A percentile compares a stretch with the other conserved stretches of the same genome.
phyloP scores from a whole-genome alignment of 1,140 invertebrate species.

The Rhopalosiphum padi region DNA sequence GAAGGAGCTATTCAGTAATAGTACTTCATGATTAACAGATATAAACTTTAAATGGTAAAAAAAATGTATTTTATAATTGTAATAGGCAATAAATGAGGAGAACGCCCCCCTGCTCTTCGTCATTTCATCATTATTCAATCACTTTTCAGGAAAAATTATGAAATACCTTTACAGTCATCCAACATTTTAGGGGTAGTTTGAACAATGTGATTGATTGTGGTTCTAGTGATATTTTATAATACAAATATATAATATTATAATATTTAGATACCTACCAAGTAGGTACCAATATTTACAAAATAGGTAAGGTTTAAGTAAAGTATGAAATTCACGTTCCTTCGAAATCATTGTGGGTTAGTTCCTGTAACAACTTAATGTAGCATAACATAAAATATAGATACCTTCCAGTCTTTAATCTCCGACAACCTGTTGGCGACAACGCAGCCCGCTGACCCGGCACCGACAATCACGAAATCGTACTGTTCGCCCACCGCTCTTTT shows the following conservation, averaged over 20 bases:
- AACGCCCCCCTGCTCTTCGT: too few species aligned
- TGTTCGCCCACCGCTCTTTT: background rate
- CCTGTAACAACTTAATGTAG: too few species aligned
- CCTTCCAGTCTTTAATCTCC: constrained; percentile 60
- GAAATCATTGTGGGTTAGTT: background rate
- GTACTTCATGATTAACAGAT: too few species aligned
- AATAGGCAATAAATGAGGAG: background rate
- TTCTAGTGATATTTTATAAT: background rate
- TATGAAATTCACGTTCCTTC: background rate
- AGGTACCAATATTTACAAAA: background rate
- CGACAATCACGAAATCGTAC: constrained; percentile 70
- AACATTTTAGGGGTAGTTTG: background rate
- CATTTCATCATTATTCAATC: too few species aligned
- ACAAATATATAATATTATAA: background rate
- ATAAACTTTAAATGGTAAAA: too few species aligned
- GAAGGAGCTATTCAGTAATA: too few species aligned
- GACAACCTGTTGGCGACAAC: constrained; percentile 61
- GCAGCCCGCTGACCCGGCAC: constrained; percentile 64
- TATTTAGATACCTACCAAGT: too few species aligned
- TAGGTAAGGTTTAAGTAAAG: background rate
- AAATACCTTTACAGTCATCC: background rate
- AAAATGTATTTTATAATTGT: too few species aligned
- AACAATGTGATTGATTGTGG: background rate
- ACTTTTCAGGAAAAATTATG: background rate
- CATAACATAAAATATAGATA: constrained; percentile 5